phyloP scores from a whole-genome alignment of 2,888 invertebrate species.

The Herminia tarsipennalis region DNA sequence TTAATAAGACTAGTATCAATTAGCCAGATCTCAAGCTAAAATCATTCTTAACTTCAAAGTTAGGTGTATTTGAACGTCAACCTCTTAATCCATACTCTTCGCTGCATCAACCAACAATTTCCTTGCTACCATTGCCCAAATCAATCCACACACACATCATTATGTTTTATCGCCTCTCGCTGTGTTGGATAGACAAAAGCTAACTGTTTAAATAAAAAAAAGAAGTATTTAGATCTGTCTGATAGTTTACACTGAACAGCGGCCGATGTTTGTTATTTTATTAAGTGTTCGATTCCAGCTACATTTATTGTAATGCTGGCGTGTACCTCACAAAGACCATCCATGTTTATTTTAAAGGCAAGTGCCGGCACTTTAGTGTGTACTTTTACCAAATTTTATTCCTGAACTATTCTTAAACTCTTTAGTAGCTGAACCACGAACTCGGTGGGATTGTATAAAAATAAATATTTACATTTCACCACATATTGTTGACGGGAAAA shows the following conservation, averaged over 20 bases:
- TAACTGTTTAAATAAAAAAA: conserved; percentile 66
- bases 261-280: conserved; percentile 77
- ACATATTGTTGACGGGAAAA: conserved; percentile 73
- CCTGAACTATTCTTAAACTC: conserved; percentile 58
- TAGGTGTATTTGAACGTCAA: no score
- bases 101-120: no score
- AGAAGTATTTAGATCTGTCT: conserved; percentile 71
- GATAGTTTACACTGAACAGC: conserved; percentile 68
- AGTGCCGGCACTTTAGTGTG: conserved; percentile 53
- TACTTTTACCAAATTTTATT: conserved; percentile 48
- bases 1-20: no score
- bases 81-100: no score
- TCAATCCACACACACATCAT: conserved; percentile 47
- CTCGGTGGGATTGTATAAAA: conserved; percentile 62
- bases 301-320: conserved; percentile 77
- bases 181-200: conserved; percentile 77
- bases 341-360: conserved; percentile 61
- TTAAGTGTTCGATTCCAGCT: conserved; percentile 69
- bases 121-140: conserved; percentile 33
- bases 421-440: conserved; percentile 25
- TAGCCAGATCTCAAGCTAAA: no score
- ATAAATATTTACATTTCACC: conserved; percentile 75
- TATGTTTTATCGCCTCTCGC: conserved; percentile 56
- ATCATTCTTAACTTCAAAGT: no score
- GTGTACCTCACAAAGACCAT: conserved; percentile 70